Conservation (phyloP, 2,888 invertebrate genomes). For the Isoperla grammatica region DNA sequence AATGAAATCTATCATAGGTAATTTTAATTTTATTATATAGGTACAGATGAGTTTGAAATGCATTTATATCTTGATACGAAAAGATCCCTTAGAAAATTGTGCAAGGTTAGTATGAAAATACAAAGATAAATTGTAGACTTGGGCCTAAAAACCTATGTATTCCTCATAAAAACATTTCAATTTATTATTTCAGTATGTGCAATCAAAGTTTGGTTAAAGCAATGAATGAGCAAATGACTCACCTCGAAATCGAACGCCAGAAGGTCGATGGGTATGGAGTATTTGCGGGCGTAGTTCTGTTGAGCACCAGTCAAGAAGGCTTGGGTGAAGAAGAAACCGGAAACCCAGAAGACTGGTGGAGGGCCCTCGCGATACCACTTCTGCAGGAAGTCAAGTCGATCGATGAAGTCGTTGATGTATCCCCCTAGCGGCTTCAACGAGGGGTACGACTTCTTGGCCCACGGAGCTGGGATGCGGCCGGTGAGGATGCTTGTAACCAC, state of each 20-base stretch:
- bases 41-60: no score
- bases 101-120: no score
- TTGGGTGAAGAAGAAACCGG: constrained; percentile 93
- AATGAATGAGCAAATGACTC: no score
- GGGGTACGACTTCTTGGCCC: constrained; percentile 85
- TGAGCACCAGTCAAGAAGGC: constrained; percentile 91
- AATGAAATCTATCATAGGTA: no score
- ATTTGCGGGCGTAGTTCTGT: constrained; percentile 89
- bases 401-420: constrained; percentile 80
- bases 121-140: no score
- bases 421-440: constrained; percentile 85
- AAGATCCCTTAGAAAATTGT: no score
- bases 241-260: constrained; percentile 76
- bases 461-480: constrained; percentile 75
- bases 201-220: no score
- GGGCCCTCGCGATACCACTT: constrained; percentile 79
- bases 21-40: no score
- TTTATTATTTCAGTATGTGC: no score
- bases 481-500: constrained; percentile 77
- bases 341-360: constrained; percentile 81
- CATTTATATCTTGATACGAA: no score
- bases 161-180: no score
- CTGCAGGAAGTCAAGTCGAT: constrained; percentile 73
- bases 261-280: constrained; percentile 86
- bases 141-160: no score